phyloP scores from a whole-genome alignment of 2,113 vertebrate species.

The Thunnus maccoyii region DNA sequence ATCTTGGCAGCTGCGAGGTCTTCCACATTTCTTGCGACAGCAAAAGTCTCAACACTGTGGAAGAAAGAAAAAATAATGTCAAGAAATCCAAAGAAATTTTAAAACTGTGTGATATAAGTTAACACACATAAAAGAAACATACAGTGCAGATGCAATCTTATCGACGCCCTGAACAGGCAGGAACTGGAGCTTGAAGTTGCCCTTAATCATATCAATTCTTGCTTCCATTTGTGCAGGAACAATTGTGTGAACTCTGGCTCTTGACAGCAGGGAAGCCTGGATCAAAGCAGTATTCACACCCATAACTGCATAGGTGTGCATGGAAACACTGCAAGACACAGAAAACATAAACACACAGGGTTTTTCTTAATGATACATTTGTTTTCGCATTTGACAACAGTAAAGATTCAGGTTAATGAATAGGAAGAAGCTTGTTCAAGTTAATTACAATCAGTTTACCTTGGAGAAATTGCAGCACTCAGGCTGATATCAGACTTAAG shows the following conservation, averaged over 20 bases:
- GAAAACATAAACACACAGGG: slow-evolving; percentile 3
- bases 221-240: slow-evolving; percentile 82
- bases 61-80: not conserved
- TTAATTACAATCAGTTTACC: slow-evolving; percentile 60
- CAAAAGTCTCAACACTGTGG: slow-evolving; percentile 84
- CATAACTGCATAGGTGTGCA: slow-evolving; percentile 85
- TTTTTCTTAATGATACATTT: not conserved
- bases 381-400: not conserved
- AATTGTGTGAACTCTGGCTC: slow-evolving; percentile 72
- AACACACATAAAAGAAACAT: slow-evolving; percentile 33
- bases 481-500: slow-evolving; percentile 79
- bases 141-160: slow-evolving; percentile 82
- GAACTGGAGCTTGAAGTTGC: slow-evolving; percentile 85
- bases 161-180: slow-evolving; percentile 76
- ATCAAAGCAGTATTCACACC: slow-evolving; percentile 88
- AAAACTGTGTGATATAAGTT: not conserved
- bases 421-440: not conserved
- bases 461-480: slow-evolving; percentile 74
- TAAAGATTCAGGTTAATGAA: not conserved
- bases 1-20: slow-evolving; percentile 78
- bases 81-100: not conserved
- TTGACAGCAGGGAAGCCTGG: slow-evolving; percentile 85
- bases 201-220: slow-evolving; percentile 82
- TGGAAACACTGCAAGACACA: slow-evolving; percentile 79
- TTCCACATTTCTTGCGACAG: slow-evolving; percentile 87